Base-by-base conservation (phyloP, 2,113 vertebrate species). In the Zosterops hypoxanthus region DNA sequence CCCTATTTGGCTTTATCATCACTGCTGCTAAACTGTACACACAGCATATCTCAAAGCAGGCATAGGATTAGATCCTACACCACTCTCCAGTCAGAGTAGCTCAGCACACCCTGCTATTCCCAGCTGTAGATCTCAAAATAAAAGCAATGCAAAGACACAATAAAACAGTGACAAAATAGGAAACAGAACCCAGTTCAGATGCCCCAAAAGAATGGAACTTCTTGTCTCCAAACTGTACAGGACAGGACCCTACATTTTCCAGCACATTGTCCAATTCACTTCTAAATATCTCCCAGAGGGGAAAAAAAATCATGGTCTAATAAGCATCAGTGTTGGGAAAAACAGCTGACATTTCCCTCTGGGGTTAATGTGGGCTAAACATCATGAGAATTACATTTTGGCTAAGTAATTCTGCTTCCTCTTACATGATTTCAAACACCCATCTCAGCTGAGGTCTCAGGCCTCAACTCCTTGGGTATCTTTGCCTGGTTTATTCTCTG, bases 281-380 rank as follows among this genome's bases (percentile, higher is more conserved):
- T 86, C 39, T 78, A 60, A 88, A 8, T 33, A 44, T 68, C 46
- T 90, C 90, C 92, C 86, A 78, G 21, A 50, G 59, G 59, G 72
- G 69, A 60, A 78, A 86, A 91, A 46, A 81, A 60, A 78, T 70
- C 18, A 56, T 68, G 56, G 69, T 80, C 34, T 90, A 92, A 78
- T 64, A 79, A 86, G 33, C 60, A 92, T 56, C 39, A 86, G 7
- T 33, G 18, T 88, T 88, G 76, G 92, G 80, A 96, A 96, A 96
- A 68, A 3, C 71, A 83, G 36, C 52, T 86, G 88, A 65, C 24
- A 29, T 84, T 88, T 93, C 69, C 82, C 86, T 46, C 33, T 64
- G 82, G 82, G 47, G 29, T 66, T 92, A 83, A 71, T 12, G 26
- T 39, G 46, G 60, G 52, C 47, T 88, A 71, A 88, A 59, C n/a